Base-by-base conservation (phyloP, 2,797 vertebrate genomes). In the Anabacerthia variegaticeps region DNA sequence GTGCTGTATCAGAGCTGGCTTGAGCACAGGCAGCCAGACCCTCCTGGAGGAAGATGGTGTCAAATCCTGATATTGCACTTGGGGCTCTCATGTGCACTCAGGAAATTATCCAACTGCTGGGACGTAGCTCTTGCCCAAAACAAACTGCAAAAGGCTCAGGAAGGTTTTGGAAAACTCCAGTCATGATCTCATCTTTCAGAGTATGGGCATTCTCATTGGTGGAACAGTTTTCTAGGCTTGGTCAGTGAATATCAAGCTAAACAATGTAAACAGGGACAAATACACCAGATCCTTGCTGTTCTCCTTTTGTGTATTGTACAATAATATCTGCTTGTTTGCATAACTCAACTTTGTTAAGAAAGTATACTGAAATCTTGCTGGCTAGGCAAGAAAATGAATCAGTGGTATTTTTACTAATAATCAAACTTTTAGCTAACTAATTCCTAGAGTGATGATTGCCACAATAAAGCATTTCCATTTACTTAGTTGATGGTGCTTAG, bases 21-120 rank as follows among this genome's bases (percentile, higher is more conserved):
- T 3, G 12, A 32, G 75, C 44, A 28, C 39, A 15, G 43, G 48
- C 66, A 69, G 59, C 43, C 49, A 44, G 69, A 56, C 10, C 9
- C 2, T 0, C 2, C 39, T 19, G 13, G 63, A 54, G n/a, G 22
- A 18, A 17, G 32, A 65, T 69, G 39, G 21, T 62, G 78, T 63
- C n/a, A 36, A 26, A 16, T 66, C n/a, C 28, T 0, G 1, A 7
- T 1, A 1, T 23, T n/a, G 41, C 1, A 0, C 28, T 20, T 41
- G 14, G 22, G 28, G 22, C 17, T 28, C 36, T 44, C 0, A 0
- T 1, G 1, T 49, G 34, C 21, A 1, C n/a, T 71, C 2, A 4
- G 58, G 49, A 78, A 39, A 17, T 68, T 34, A 39, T 22, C 28
- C 15, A 11, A 0, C 39, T 52, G 21, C 49, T 55, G 68, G 72